These are phyloP conservation scores for Drosophila lini DNA, from an alignment of 1,140 invertebrate genomes.

Conservation along the genomic window DNA sequence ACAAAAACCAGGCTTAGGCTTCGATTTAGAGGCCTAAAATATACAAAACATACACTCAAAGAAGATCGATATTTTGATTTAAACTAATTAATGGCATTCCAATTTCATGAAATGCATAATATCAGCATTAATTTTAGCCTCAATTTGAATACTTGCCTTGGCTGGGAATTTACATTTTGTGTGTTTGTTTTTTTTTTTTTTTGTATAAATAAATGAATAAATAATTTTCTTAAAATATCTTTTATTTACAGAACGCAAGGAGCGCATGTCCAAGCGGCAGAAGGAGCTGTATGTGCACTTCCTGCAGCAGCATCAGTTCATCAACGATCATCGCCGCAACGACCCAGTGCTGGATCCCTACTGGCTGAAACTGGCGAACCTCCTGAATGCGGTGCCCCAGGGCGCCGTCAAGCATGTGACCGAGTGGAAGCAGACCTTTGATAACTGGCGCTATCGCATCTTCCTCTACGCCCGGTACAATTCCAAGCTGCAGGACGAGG, in stretches of 20 bases:
- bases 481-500: constrained; percentile 77
- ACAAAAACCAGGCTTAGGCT: neutral
- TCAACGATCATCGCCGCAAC: constrained; percentile 77
- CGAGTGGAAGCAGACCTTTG: constrained; percentile 82
- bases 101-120: constrained; percentile 15
- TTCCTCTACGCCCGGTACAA: constrained; percentile 81
- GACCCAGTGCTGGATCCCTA: constrained; percentile 77
- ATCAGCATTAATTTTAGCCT: constrained; percentile 24
- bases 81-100: constrained; percentile 14
- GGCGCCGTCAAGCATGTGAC: constrained; percentile 79
- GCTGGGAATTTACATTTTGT: neutral
- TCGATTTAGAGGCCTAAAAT: constrained; percentile 5
- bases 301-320: constrained; percentile 77
- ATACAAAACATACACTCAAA: neutral
- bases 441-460: constrained; percentile 82
- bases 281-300: constrained; percentile 81
- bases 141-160: constrained; percentile 15
- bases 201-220: neutral
- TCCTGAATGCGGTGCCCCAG: constrained; percentile 76
- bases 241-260: constrained; percentile 67
- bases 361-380: constrained; percentile 77
- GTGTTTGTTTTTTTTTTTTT: neutral
- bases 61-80: constrained; percentile 7
- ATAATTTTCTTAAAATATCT: neutral
- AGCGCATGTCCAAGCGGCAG: constrained; percentile 80